Percentiles rank a stretch among this genome's conserved stretches.
Evolutionary conservation across 2,113 vertebrate genomes (phyloP).

Genomic region (Amazona vittata): DNA sequence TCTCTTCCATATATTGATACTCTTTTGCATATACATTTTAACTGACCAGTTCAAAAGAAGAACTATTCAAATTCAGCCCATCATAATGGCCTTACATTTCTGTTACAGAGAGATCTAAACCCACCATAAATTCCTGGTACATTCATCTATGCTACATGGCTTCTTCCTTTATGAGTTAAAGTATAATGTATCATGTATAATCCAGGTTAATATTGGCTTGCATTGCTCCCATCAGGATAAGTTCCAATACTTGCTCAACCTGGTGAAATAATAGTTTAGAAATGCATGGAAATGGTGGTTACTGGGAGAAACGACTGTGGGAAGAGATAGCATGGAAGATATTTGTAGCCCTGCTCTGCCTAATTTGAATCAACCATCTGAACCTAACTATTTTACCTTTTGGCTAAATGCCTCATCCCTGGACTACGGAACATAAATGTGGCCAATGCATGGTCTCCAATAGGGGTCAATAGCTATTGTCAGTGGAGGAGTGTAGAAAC

Average conservation of each 20-base stretch:
- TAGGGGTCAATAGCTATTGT: background rate
- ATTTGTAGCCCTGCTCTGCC: background rate
- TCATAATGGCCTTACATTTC: background rate
- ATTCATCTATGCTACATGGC: background rate
- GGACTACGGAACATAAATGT: background rate
- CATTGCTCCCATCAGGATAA: background rate
- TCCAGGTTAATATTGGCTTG: background rate
- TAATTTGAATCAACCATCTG: background rate
- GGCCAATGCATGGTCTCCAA: background rate
- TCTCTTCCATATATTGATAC: conserved; percentile 6
- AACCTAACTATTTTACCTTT: background rate
- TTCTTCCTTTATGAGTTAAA: background rate
- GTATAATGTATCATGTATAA: background rate
- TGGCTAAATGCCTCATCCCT: background rate
- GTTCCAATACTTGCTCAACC: background rate
- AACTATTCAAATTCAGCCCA: background rate
- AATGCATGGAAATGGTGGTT: background rate
- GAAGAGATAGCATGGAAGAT: background rate
- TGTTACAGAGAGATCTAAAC: background rate
- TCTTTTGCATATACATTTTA: conserved; percentile 37
- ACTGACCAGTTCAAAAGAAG: conserved; percentile 20
- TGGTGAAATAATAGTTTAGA: background rate
- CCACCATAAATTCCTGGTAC: conserved; percentile 10
- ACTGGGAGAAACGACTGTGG: background rate
- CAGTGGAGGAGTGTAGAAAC: background rate